These are phyloP conservation scores for Heterodera carotae DNA, from an alignment of 1,140 invertebrate species.

Conservation along the genomic window DNA sequence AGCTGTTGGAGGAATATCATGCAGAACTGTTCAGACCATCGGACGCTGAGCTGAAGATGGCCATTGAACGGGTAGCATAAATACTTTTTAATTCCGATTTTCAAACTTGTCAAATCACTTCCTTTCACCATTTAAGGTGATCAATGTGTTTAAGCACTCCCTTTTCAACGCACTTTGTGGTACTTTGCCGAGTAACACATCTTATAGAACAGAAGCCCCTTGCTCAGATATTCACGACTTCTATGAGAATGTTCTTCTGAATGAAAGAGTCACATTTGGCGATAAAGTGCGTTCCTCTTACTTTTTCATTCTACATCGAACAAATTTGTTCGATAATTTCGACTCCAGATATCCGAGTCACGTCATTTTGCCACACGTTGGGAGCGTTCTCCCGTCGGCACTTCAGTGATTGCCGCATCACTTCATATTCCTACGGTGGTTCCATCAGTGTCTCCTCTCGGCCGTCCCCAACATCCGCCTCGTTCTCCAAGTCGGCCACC, in stretches of 20 bases:
- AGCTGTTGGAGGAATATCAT: constrained; percentile 49
- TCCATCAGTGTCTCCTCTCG: neutral
- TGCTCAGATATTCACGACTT: constrained; percentile 50
- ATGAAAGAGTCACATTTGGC: constrained; percentile 31
- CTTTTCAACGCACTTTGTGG: constrained; percentile 52
- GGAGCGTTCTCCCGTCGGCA: constrained; percentile 31
- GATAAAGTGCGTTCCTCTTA: neutral
- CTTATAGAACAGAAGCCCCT: neutral
- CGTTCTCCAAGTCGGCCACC: constrained; percentile 26
- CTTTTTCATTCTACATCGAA: too few species aligned
- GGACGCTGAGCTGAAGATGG: constrained; percentile 43
- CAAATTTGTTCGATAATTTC: too few species aligned
- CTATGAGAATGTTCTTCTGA: constrained; percentile 49
- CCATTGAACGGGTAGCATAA: constrained; percentile 34
- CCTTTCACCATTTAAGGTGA: constrained; percentile 31
- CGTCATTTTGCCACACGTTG: constrained; percentile 41
- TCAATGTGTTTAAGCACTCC: constrained; percentile 43
- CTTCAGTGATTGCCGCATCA: neutral
- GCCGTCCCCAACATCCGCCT: constrained; percentile 5
- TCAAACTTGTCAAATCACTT: neutral
- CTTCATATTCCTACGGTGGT: neutral
- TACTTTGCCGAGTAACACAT: constrained; percentile 4
- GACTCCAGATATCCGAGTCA: constrained; percentile 41
- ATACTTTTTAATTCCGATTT: too few species aligned
- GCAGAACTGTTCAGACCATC: constrained; percentile 48